A percentile compares a stretch with the other conserved stretches of the same genome.
Conservation (phyloP, 2,113 vertebrate species). For the Hippopotamus amphibius region DNA sequence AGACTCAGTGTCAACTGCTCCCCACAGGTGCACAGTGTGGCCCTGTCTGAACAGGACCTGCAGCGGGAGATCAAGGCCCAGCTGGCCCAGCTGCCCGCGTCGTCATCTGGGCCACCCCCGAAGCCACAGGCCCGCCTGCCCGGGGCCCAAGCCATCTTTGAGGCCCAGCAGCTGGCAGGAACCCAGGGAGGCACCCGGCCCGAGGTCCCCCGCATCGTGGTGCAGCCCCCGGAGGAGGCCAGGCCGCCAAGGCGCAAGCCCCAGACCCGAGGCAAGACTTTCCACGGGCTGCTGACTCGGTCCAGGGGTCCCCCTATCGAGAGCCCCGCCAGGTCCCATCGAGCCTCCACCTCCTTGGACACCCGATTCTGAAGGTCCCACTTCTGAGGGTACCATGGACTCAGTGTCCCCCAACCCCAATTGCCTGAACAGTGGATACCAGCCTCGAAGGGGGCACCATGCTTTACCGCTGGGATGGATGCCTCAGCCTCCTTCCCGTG, state of each 20-base stretch:
- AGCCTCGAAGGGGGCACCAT: neutral
- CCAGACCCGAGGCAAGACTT: slow-evolving; percentile 89
- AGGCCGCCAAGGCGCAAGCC: slow-evolving; percentile 86
- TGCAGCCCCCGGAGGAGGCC: slow-evolving; percentile 86
- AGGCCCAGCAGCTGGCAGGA: slow-evolving; percentile 81
- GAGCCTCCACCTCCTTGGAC: slow-evolving; percentile 86
- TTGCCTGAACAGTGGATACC: neutral
- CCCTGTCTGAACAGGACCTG: slow-evolving; percentile 88
- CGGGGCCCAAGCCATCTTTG: slow-evolving; percentile 88
- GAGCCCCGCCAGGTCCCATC: slow-evolving; percentile 52
- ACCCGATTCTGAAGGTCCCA: slow-evolving; percentile 86
- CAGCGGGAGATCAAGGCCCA: slow-evolving; percentile 88
- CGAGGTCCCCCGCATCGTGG: slow-evolving; percentile 83
- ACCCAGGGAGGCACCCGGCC: slow-evolving; percentile 73
- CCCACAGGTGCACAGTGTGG: slow-evolving; percentile 89
- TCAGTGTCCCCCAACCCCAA: neutral
- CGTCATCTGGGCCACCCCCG: slow-evolving; percentile 88
- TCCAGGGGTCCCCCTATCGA: slow-evolving; percentile 70
- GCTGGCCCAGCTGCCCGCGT: slow-evolving; percentile 86
- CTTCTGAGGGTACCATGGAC: slow-evolving; percentile 68
- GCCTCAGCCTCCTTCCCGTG: neutral
- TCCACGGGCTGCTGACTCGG: slow-evolving; percentile 84
- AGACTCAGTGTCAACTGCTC: neutral
- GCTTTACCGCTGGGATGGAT: neutral
- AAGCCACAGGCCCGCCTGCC: slow-evolving; percentile 88